Evolutionary conservation across 2,888 invertebrate genomes (phyloP), one percentile per base, ranked within the genome.

Genomic region (Temnothorax rugatulus): DNA sequence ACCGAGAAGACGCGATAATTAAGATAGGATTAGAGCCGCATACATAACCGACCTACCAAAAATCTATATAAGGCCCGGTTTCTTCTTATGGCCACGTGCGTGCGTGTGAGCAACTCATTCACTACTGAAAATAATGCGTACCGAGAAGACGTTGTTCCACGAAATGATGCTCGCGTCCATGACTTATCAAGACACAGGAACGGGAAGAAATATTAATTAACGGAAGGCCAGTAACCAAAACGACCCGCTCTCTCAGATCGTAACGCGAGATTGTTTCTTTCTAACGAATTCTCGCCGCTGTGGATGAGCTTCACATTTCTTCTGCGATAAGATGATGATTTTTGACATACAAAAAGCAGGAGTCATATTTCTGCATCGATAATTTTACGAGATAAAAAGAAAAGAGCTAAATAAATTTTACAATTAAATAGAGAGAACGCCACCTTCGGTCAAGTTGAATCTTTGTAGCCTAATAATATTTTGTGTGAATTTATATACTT

Each of bases 51-150:
- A 50, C 68, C 54, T 85, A 86, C 86, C 82, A 91, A 90, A 91
- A 90, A 87, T 87, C 84, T 82, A 86, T 85, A 92, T 91, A 92
- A 92, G 89, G 91, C 87, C 73, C 38, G 73, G 88, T 87, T 87
- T 90, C 91, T 91, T 90, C 90, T 89, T 88, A 77, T 59, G 54
- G 29, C 71, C 71, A 52, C 83, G 66, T 75, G 84, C 81, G 81
- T 74, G 81, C 81, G 79, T 57, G 83, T 74, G 74, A 74, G 47
- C 76, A n/a, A 81, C 21, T 81, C 75, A 59, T 81, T 81, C 82
- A 84, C 87, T 85, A 71, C 84, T 90, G 88, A 89, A 89, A 92
- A 92, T 93, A 91, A 93, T 89, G 91, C 81, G 87, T 93, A 92
- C 92, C 86, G 76, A 90, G 93, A 93, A 93, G 57, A 57, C 63